These are phyloP conservation scores for Ophiothrix spiculata DNA, from an alignment of 35 echinoderm and acorn worm species.

Conservation along the genomic window DNA sequence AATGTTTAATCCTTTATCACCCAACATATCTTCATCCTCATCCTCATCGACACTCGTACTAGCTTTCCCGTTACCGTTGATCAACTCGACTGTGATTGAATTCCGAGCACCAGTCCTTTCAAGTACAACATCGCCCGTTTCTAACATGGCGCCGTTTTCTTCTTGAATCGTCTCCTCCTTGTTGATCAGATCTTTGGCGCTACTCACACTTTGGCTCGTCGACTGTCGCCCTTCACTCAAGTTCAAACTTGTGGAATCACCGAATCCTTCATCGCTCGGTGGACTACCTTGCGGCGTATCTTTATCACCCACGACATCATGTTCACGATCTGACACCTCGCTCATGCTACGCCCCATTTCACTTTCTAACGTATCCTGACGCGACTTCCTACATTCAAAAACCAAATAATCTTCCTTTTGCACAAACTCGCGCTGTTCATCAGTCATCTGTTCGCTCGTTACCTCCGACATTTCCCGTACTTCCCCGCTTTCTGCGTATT, in stretches of 20 bases:
- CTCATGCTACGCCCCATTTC: slow-evolving; percentile 78
- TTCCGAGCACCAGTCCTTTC: slow-evolving; percentile 29
- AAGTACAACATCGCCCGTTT: slow-evolving; percentile 50
- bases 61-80: slow-evolving; percentile 37
- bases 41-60: slow-evolving; percentile 12
- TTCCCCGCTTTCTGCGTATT: slow-evolving; percentile 74
- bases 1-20: slow-evolving; percentile 55
- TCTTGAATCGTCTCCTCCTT: slow-evolving; percentile 16
- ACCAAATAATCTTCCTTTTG: slow-evolving; percentile 87
- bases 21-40: slow-evolving; percentile 28
- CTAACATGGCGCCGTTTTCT: slow-evolving; percentile 40
- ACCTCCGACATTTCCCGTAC: slow-evolving; percentile 42
- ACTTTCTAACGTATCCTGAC: slow-evolving; percentile 74
- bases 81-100: slow-evolving; percentile 37
- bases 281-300: slow-evolving; percentile 56
- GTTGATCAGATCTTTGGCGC: not conserved
- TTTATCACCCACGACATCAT: slow-evolving; percentile 45
- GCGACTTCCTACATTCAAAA: slow-evolving; percentile 61
- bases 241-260: slow-evolving; percentile 56
- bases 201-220: not conserved
- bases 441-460: slow-evolving; percentile 53
- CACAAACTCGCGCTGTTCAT: slow-evolving; percentile 76
- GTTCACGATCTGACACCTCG: slow-evolving; percentile 46
- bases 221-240: slow-evolving; percentile 25
- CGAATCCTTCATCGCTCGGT: slow-evolving; percentile 79